These are phyloP conservation scores for Papilio gigon DNA, from an alignment of 2,888 invertebrate species.

Conservation along the genomic window DNA sequence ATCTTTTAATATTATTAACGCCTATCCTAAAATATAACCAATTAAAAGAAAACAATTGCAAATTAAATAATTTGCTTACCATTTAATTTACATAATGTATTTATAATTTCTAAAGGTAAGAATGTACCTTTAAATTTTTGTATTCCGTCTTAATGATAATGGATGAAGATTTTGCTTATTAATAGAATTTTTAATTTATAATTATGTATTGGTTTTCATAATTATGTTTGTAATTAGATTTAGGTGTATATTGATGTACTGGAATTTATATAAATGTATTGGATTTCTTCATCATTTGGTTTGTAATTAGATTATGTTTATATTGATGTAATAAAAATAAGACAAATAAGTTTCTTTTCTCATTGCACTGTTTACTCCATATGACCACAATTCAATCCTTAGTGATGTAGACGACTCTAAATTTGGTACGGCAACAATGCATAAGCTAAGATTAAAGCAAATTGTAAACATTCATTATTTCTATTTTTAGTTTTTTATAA, in stretches of 20 bases:
- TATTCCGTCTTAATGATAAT: conserved; percentile 2
- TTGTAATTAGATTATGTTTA: conserved; percentile 78
- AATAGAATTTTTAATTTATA: conserved; percentile 22
- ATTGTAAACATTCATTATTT: too few relatives aligned
- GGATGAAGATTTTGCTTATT: background rate
- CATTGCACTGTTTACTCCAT: too few relatives aligned
- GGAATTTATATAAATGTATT: conserved; percentile 33
- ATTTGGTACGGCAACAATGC: too few relatives aligned
- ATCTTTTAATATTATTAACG: background rate
- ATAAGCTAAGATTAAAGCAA: too few relatives aligned
- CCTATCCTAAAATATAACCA: too few relatives aligned
- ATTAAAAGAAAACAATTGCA: background rate
- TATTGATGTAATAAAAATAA: conserved; percentile 78
- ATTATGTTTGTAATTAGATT: conserved; percentile 74
- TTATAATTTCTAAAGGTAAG: background rate
- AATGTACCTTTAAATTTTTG: background rate
- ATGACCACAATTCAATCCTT: background rate
- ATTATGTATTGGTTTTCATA: conserved; percentile 38
- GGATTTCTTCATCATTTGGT: conserved; percentile 56
- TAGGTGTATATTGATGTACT: conserved; percentile 78
- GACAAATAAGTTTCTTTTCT: conserved; percentile 50
- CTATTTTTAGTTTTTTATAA: too few relatives aligned
- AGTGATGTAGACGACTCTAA: too few relatives aligned
- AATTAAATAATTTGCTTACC: background rate
- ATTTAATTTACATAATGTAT: background rate